Base-by-base conservation (phyloP, 2,797 vertebrate species). In the Arrhamphus sclerolepis region DNA sequence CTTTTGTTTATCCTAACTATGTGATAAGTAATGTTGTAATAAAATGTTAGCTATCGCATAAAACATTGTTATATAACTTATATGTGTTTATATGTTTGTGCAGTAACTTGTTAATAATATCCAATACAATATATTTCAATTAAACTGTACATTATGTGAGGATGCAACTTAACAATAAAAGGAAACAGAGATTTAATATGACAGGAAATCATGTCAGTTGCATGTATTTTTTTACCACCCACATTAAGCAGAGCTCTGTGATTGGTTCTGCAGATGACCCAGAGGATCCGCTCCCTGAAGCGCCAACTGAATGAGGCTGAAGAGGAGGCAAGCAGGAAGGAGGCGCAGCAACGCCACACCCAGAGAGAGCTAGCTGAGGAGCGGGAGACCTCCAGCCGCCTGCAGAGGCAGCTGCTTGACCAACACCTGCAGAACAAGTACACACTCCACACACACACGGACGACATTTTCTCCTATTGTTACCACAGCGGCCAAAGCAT, bases 251-350 rank as follows among this genome's bases (percentile, higher is more conserved):
- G 18, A 3, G 2, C 28, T 39, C 17, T 70, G 38, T 49, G 28
- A 31, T 55, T 24, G 51, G 54, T 71, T 43, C 24, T 10, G 26
- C 70, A 94, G 93, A 91, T 93, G 89, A 86, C 80, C 19, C 92
- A 93, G 85, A 88, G 89, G 76, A 90, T 93, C 46, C 91, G 92
- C 47, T 83, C 87, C 0, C 80, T 93, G 80, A 94, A 93, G 85
- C 87, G 93, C 3, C 94, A 94, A 87, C 80, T 94, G 80, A 92
- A 90, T 24, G 93, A 94, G 43, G 78, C 66, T 0, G 93, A 94
- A 77, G 92, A 90, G 72, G 93, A 92, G 74, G 80, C 87, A 6
- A 89, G 91, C 78, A 83, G 92, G 31, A 89, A 68, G 34, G 93
- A 93, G 2, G 62, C 72, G 22, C 91, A 92, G 66, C 56, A 62